These are phyloP conservation scores for Willisornis vidua DNA, from an alignment of 2,113 vertebrate species.

Conservation along the genomic window DNA sequence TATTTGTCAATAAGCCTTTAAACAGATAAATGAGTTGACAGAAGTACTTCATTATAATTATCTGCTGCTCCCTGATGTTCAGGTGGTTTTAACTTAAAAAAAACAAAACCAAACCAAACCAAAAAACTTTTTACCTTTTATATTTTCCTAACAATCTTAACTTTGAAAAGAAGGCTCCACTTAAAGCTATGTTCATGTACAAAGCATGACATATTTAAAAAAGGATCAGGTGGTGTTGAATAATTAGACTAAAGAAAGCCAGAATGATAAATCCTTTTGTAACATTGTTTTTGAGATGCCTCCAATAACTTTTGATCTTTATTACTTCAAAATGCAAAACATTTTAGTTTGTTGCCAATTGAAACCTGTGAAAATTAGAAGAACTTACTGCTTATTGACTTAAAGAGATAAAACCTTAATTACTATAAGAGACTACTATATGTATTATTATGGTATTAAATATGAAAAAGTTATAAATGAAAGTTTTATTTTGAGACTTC, in stretches of 20 bases:
- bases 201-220: not conserved
- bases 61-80: not conserved
- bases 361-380: not conserved
- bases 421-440: not conserved
- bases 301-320: not conserved
- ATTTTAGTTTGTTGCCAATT: not conserved
- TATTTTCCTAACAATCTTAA: not conserved
- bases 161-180: not conserved
- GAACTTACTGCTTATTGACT: not conserved
- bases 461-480: not conserved
- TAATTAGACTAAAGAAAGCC: not conserved
- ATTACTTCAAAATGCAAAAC: slow-evolving; percentile 2
- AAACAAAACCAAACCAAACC: not conserved
- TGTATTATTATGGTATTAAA: not conserved
- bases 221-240: not conserved
- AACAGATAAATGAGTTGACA: slow-evolving; percentile 23
- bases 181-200: not conserved
- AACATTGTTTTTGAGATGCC: not conserved
- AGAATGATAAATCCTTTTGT: not conserved
- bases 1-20: slow-evolving; percentile 29
- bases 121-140: not conserved
- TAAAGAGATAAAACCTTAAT: not conserved
- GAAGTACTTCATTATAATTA: not conserved
- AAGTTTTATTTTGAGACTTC: not conserved
- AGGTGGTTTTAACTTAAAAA: not conserved